Evolutionary conservation across 92 coral and sea anemone genomes (phyloP).

Genomic region (Phymanthus crucifer): DNA sequence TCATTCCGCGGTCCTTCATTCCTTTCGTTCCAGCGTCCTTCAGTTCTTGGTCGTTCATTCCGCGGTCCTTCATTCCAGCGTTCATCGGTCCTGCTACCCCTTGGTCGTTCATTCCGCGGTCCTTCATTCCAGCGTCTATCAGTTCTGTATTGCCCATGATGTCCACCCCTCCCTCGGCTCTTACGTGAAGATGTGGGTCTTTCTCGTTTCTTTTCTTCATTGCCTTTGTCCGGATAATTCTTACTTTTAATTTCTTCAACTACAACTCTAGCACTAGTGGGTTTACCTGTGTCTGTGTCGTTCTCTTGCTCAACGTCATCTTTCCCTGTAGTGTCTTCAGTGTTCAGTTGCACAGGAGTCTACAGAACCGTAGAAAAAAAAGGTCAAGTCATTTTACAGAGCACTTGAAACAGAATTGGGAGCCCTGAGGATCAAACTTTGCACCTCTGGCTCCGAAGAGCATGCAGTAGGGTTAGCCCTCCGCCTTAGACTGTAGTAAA

Average conservation of each 20-base stretch:
- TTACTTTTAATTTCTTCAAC: background rate
- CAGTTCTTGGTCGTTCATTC: conserved; percentile 1
- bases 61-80: conserved; percentile 11
- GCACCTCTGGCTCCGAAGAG: no score
- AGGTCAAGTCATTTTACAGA: no score
- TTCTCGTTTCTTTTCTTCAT: conserved; percentile 2
- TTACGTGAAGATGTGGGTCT: conserved; percentile 19
- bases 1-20: background rate
- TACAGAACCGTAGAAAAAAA: background rate
- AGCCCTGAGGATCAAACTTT: no score
- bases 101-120: conserved; percentile 15
- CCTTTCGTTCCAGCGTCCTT: background rate
- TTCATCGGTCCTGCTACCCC: background rate
- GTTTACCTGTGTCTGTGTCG: background rate
- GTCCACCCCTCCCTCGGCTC: conserved; percentile 20
- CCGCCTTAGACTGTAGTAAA: no score
- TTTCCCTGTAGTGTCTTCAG: background rate
- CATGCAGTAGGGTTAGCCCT: no score
- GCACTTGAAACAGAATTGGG: no score
- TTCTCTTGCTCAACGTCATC: background rate
- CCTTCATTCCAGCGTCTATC: conserved; percentile 13
- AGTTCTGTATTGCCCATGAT: background rate
- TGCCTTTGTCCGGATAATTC: background rate
- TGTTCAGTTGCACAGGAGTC: background rate
- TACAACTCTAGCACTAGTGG: background rate